Base-by-base conservation (phyloP, 2,113 vertebrate genomes). In the Harpagus bidentatus region DNA sequence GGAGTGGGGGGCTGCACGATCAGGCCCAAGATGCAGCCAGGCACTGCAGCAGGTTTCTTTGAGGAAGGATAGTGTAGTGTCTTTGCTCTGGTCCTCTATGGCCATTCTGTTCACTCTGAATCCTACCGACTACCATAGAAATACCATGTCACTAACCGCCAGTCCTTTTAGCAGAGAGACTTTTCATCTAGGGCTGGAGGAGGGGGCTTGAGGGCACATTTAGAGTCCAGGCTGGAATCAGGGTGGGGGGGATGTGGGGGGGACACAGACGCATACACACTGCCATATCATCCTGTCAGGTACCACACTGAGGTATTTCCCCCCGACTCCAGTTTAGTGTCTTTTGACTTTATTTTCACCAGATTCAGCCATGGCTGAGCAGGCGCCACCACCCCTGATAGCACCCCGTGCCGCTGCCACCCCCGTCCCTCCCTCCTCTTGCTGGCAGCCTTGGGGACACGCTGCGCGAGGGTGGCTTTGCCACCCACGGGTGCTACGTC, bases 11-110 rank as follows among this genome's bases (percentile, higher is more conserved):
- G 66, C 19, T 56, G 6, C 36, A 15, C 8, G 5, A 2, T 9
- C 4, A 2, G 38, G 5, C 17, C 18, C 15, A 10, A 17, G 55
- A 6, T 11, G 34, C 28, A 38, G 56, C 12, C 34, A 4, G 59
- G 29, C 22, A 1, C 56, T 29, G 42, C n/a, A 13, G 70, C 19
- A 22, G 38, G 34, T 43, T 38, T 13, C 6, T 65, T 6, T 14
- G 56, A n/a, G 62, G 23, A 5, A 71, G 43, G 25, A 4, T 1
- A 5, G 23, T 0, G 4, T 1, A 1, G 0, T 4, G 19, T 5
- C 36, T 56, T 38, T 32, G 78, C 21, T 58, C 16, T 34, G 61
- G 20, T 23, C 9, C 21, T 12, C 3, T 31, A 1, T 1, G 31
- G 10, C 8, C 2, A 0, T 25, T n/a, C 16, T 3, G 74, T 89